Conservation (phyloP, 2,113 vertebrate genomes). For the Albula goreensis region DNA sequence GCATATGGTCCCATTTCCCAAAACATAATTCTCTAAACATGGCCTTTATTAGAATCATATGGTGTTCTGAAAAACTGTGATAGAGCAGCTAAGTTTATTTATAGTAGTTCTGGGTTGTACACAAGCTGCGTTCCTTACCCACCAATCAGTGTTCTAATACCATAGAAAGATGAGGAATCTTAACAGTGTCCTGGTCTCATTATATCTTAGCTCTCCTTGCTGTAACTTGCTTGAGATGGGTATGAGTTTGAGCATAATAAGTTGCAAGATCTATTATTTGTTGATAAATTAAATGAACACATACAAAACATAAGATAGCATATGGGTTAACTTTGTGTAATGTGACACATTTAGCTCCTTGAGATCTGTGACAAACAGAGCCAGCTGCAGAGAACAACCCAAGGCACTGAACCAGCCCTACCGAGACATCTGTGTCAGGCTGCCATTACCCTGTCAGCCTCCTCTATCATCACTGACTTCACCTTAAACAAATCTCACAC, state of each 20-base stretch:
- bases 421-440: neutral
- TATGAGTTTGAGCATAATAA: neutral
- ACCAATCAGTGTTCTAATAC: no score
- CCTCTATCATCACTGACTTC: neutral
- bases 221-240: neutral
- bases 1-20: no score
- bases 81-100: no score
- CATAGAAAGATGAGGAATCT: no score
- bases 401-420: neutral
- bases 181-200: no score
- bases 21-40: no score
- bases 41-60: no score
- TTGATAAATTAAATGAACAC: neutral
- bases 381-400: neutral
- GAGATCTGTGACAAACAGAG: neutral
- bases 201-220: no score
- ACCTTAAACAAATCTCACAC: neutral
- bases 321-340: neutral
- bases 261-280: neutral
- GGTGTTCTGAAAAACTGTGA: no score
- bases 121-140: no score
- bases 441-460: constrained; percentile 3
- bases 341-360: neutral
- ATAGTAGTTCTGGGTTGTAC: no score
- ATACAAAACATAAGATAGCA: neutral